Evolutionary conservation across 2,888 invertebrate species (phyloP), one percentile per base, ranked within the genome.

Genomic region (Polyploca ridens): DNA sequence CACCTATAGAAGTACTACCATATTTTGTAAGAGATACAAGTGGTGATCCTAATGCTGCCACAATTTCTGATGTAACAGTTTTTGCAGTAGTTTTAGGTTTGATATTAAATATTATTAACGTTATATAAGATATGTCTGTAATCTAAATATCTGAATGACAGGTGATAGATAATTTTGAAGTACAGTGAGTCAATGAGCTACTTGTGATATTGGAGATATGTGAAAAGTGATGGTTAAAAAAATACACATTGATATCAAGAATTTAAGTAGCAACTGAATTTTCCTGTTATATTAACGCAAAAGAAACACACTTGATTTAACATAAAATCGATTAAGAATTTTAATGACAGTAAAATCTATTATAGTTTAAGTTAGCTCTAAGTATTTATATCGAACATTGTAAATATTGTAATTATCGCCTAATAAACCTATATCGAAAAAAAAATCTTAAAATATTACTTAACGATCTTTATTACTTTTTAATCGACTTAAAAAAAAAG

Each of bases 1-100:
- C 97, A 0, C 96, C 96, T 0, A 81, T 98, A 8, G 90, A 96
- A 69, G 89, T 94, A 0, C 88, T 98, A 62, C 97, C 97, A 0
- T 97, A 95, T 87, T 98, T 98, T 82, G 82, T 94, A 14, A 77
- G 83, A 27, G 81, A 86, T 1, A 54, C 49, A 0, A 65, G 66
- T 2, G 41, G 19, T 0, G 67, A 67, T 0, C 73, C 79, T 1
- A 81, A 73, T 10, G 66, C 76, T 0, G 81, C 84, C 5, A 67
- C 61, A 35, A n/a, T 78, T 41, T 75, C 78, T 14, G 62, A 41
- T n/a, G 67, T 79, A 44, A 71, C 87, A 76, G 69, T 62, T 0
- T 3, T 74, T 64, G 72, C 88, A 58, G 70, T 89, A 70, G 64
- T 85, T 65, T 70, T 85, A 59, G 81, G 79, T 3, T 33, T 86